A percentile compares a stretch with the other conserved stretches of the same genome.
Evolutionary conservation across 2,113 vertebrate species (phyloP).

Genomic region (Columba livia): DNA sequence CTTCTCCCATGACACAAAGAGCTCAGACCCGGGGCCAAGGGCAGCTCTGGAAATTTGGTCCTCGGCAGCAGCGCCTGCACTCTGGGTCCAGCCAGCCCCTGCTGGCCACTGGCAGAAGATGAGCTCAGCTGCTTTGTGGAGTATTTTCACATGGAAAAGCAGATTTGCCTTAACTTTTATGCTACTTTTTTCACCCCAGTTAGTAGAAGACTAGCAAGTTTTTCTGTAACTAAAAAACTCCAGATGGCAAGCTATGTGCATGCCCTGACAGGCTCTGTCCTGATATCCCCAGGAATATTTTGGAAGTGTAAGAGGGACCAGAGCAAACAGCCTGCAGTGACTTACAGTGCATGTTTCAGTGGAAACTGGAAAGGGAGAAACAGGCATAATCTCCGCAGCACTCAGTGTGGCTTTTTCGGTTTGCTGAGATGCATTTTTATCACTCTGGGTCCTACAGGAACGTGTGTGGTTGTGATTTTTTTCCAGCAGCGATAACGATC

Average conservation of each 20-base stretch:
- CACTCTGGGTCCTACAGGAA: rapidly evolving
- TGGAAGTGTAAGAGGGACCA: not conserved
- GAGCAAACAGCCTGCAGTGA: not conserved
- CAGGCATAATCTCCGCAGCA: not conserved
- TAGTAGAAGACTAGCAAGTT: not conserved
- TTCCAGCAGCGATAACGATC: not conserved
- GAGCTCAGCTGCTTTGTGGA: not conserved
- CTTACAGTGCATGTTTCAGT: not conserved
- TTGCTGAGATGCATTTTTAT: not conserved
- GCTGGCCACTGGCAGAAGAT: not conserved
- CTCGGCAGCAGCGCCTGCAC: rapidly evolving
- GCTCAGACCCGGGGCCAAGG: not conserved
- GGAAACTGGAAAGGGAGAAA: not conserved
- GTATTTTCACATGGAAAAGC: not conserved
- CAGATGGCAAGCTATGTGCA: too few species aligned
- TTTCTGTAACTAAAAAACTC: not conserved
- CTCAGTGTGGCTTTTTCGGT: rapidly evolving
- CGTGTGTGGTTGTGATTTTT: rapidly evolving
- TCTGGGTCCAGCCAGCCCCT: rapidly evolving
- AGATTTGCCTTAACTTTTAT: not conserved
- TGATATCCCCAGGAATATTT: not conserved
- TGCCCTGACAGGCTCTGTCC: not conserved
- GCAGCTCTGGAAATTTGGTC: not conserved
- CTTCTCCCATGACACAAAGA: not conserved
- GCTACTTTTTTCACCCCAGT: not conserved